Base-by-base conservation (phyloP, 2,797 vertebrate species). In the Menidia menidia region DNA sequence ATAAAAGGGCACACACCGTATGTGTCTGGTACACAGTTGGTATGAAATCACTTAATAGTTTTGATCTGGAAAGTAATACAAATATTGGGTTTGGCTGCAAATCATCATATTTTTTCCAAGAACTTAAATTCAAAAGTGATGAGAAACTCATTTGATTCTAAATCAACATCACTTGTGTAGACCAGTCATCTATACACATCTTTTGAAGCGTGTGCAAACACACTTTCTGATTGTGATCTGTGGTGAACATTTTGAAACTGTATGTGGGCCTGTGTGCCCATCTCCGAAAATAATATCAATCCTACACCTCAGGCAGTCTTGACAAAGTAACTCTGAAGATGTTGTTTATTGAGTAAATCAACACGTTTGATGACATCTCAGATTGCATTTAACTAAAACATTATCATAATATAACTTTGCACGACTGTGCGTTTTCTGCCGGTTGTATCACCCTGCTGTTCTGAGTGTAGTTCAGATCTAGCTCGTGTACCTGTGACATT, bases 401-500 rank as follows among this genome's bases (percentile, higher is more conserved):
- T 42, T 50, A 31, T 25, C 25, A 25, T 25, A 25, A 25, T 25
- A 25, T 47, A 39, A 39, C 4, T 39, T 55, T 43, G 54, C 25
- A 14, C 0, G 25, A 47, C 47, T 47, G 47, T 66, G 11, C 11
- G 6, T 4, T 41, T 13, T 9, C 41, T 35, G n/a, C 48, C 8
- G 13, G 45, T n/a, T 39, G 15, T 52, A 9, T 15, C n/a, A 60
- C 66, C 45, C 45, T 18, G 68, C 43, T 59, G 4, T 25, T 13
- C 0, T 33, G 14, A 54, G 31, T 48, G 3, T 18, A 44, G 52
- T 0, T 30, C 11, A 50, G 18, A 50, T 25, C 56, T 2, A 2
- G 16, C 0, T 0, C 0, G 1, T 14, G 3, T 90, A 97, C 96
- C 96, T 97, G 96, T 71, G 96, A 97, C 96, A 97, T 97, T 90